Evolutionary conservation across 2,113 vertebrate genomes (phyloP), one percentile per base, ranked within the genome.

Genomic region (Gracilinanus agilis): DNA sequence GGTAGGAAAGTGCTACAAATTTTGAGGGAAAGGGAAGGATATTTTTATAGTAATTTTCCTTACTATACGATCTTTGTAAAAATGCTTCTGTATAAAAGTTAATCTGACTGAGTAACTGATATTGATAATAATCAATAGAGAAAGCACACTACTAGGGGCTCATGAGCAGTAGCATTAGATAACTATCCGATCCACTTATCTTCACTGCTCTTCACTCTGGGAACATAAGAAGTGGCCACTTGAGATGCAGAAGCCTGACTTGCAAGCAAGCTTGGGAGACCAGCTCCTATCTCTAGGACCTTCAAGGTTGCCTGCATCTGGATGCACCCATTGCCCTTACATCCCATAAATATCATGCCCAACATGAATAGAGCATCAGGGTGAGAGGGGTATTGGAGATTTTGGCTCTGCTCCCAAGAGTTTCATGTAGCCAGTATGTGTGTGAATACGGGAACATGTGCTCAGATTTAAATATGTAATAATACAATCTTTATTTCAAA

Each of bases 11-110:
- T 75, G 61, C 13, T 4, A 34, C 29, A 16, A 4, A 75, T 13
- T 75, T 6, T 75, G 29, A 1, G 11, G 10, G 11, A 12, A 61
- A 24, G 34, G 11, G 34, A n/a, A 75, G 61, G 61, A 75, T 75
- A 1, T 7, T n/a, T n/a, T 75, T n/a, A 4, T n/a, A 34, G 1
- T 0, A 5, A 1, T 5, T 75, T 34, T 75, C 19, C 16, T 19
- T n/a, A n/a, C 34, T n/a, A n/a, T 75, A 5, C 3, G 13, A n/a
- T 29, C 61, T 75, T 75, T 75, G 4, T 75, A 75, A 75, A 75
- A 75, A 7, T 75, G 6, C 1, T 75, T 34, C 13, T 75, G 34
- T 75, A 75, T n/a, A 75, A 75, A 75, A 75, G 61, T 4, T n/a
- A n/a, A n/a, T n/a, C 34, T 75, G 34, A 4, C 61, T 75, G 13